Evolutionary conservation across 2,888 invertebrate genomes (phyloP).

Genomic region (Apodemia hepburni): DNA sequence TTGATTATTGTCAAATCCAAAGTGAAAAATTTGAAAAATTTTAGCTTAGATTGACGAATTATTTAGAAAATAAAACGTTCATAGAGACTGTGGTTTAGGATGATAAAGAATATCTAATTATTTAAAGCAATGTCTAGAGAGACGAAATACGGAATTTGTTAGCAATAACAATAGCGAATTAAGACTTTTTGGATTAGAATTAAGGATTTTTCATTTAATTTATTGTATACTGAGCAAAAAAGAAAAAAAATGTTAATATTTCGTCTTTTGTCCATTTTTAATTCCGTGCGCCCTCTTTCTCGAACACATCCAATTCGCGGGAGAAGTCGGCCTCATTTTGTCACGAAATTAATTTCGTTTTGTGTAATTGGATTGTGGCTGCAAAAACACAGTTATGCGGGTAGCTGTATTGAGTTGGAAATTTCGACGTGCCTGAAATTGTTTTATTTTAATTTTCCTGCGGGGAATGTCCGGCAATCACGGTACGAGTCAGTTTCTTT

Average conservation of each 20-base stretch:
- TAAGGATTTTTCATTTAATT: not conserved
- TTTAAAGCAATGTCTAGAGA: no score
- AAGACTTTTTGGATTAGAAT: no score
- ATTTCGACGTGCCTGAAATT: slow-evolving; percentile 22
- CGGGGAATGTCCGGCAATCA: slow-evolving; percentile 8
- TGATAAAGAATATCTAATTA: no score
- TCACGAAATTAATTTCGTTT: slow-evolving; percentile 44
- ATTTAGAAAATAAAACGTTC: no score
- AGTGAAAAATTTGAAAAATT: no score
- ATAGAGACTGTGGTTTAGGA: no score
- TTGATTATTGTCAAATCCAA: no score
- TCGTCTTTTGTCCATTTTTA: not conserved
- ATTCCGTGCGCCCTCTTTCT: not conserved
- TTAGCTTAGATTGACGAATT: no score
- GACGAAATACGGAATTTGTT: no score
- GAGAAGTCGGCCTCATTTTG: slow-evolving; percentile 28
- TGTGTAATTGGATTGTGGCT: slow-evolving; percentile 42
- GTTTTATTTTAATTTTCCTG: slow-evolving; percentile 9
- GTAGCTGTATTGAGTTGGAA: slow-evolving; percentile 21
- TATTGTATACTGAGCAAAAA: not conserved
- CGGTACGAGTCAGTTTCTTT: not conserved
- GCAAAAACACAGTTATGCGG: slow-evolving; percentile 40
- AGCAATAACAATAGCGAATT: no score
- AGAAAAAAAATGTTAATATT: not conserved
- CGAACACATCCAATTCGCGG: not conserved